These are phyloP conservation scores for Acrobasis repandana DNA, from an alignment of 2,888 invertebrate species.

Conservation along the genomic window DNA sequence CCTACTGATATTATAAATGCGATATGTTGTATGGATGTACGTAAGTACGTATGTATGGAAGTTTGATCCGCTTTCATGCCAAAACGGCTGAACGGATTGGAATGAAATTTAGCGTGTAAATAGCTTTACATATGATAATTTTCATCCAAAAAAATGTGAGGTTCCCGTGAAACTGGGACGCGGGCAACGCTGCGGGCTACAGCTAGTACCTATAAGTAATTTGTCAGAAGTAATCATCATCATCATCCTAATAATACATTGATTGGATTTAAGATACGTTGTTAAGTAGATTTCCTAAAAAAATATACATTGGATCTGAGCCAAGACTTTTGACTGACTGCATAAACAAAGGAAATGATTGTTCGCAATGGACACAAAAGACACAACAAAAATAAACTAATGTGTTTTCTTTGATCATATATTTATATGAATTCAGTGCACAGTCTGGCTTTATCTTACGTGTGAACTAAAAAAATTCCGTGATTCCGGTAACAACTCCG, in stretches of 20 bases:
- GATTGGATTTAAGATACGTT: too few species aligned
- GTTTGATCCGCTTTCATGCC: neutral
- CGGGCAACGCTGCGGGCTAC: too few species aligned
- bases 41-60: too few species aligned
- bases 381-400: conserved; percentile 5
- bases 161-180: too few species aligned
- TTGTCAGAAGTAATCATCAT: too few species aligned
- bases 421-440: neutral
- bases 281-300: neutral
- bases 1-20: neutral
- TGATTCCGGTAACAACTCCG: neutral
- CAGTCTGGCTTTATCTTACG: neutral
- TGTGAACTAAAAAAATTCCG: neutral
- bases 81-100: too few species aligned
- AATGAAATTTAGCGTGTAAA: too few species aligned
- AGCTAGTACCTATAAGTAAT: too few species aligned
- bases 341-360: conserved; percentile 12
- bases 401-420: neutral
- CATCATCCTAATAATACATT: too few species aligned
- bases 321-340: conserved; percentile 7
- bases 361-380: conserved; percentile 10
- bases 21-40: too few species aligned
- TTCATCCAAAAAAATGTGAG: too few species aligned
- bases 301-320: conserved; percentile 6
- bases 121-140: too few species aligned